Evolutionary conservation across 2,888 invertebrate genomes (phyloP), one percentile per base, ranked within the genome.

Genomic region (Chymomyza amoena): DNA sequence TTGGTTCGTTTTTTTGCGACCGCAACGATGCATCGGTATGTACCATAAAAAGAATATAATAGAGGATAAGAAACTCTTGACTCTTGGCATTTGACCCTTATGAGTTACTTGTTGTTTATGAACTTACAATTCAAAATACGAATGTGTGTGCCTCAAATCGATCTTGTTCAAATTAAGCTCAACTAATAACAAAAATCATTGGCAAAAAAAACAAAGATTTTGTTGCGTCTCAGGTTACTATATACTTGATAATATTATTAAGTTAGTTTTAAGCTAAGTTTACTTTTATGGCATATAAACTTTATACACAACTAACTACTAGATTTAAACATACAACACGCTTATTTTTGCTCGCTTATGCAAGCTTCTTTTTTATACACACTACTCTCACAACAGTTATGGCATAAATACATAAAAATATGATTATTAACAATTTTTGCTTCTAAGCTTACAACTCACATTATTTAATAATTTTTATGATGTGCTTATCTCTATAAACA

Each of bases 11-110:
- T 25, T 20, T 45, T 36, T 28, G 65, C 68, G 64, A 72, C 79
- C 81, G 85, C 89, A 86, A 80, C 87, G 83, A 79, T 86, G 84
- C 88, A 88, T 88, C 81, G 90, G 86, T 89, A 81, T 79, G 85
- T 84, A 32, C 32, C 32, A 32, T 7, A 32, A 32, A 32, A 32
- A 32, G 32, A 9, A 25, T 25, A 25, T 25, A 25, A 25, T 25
- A 25, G 1, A 32, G 7, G 32, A 32, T 32, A 87, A 28, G 20
- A 15, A 7, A 20, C 54, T 63, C 32, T 18, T 51, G 4, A 10
- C 51, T 62, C 16, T 65, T 39, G 9, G 57, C 18, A 18, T 28
- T 39, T 13, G 6, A 28, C 3, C 20, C 15, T 51, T 52, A 45
- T 10, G 13, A 45, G 39, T 45, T 45, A 45, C 13, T 45, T 1